These are phyloP conservation scores for Muscicapa comitata DNA, from an alignment of 2,797 vertebrate genomes.

Conservation along the genomic window DNA sequence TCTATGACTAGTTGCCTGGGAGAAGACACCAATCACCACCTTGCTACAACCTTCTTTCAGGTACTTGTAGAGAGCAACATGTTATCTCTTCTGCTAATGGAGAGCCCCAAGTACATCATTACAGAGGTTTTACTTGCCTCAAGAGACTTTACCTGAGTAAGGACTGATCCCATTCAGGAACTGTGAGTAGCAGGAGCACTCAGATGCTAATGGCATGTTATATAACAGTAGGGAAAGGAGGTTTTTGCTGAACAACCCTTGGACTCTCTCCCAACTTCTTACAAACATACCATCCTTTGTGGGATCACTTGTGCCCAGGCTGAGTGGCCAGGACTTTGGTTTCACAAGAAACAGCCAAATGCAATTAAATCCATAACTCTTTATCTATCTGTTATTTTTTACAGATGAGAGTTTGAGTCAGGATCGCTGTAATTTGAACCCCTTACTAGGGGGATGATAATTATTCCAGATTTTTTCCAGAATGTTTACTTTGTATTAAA, in stretches of 20 bases:
- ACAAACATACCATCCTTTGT: not conserved
- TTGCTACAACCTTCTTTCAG: not conserved
- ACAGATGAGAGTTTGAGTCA: not conserved
- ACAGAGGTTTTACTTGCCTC: not conserved
- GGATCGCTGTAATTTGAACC: not conserved
- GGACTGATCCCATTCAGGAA: not conserved
- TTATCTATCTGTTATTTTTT: not conserved
- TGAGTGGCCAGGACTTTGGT: not conserved
- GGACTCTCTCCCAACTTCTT: not conserved
- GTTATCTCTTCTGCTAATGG: not conserved
- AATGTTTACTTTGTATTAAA: not conserved
- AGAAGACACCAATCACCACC: not conserved
- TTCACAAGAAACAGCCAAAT: not conserved
- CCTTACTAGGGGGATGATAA: not conserved
- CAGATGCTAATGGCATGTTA: rapidly evolving
- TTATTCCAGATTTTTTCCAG: not conserved
- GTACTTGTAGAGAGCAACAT: too few species aligned
- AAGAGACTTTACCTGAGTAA: not conserved
- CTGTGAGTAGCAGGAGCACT: not conserved
- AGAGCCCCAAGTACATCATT: not conserved
- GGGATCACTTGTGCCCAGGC: not conserved
- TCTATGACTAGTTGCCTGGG: not conserved
- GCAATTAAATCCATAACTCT: not conserved
- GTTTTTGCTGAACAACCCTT: not conserved
- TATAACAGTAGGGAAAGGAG: not conserved